Base-by-base conservation (phyloP, 2,797 vertebrate species). In the Heterohyrax brucei region DNA sequence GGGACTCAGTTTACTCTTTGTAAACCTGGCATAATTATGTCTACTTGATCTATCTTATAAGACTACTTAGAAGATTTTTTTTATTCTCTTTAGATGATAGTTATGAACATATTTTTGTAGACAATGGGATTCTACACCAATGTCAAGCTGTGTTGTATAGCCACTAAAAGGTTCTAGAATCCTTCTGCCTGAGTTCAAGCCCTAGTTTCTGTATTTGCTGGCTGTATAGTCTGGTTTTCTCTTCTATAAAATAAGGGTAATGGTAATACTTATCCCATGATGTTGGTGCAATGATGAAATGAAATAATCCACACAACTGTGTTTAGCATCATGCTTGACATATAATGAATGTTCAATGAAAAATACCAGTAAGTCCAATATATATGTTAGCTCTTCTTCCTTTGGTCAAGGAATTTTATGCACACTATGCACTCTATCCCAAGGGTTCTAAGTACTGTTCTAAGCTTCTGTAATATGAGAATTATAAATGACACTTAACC, bases 391-490 rank as follows among this genome's bases (percentile, higher is more conserved):
- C 10, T 39, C 39, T 39, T 86, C 48, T 87, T 88, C 59, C 46
- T 22, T 28, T 14, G n/a, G 33, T 64, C 70, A 24, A n/a, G 7
- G 24, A 77, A 7, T 44, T 64, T 8, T 44, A 56, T 16, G 5
- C 14, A 21, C 22, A 64, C 18, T n/a, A 30, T 21, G 72, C 18
- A 87, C 64, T 50, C 3, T 64, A 3, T 30, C 13, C 48, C 62
- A 21, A 73, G 77, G 28, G 22, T 64, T 73, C 79, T 44, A 18
- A 68, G 13, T 26, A n/a, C 9, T 48, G 10, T 79, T 93, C 75
- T 64, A 9, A 72, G 44, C 5, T 48, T 84, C 75, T 33, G 61
- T 90, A 79, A 76, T 79, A 39, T 77, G 48, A 95, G 72, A 73
- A 70, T 64, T 83, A 46, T 72, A 88, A 85, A 92, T 44, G n/a